Conservation (phyloP, 1,140 invertebrate genomes). For the Drosophila pseudoobscura region DNA sequence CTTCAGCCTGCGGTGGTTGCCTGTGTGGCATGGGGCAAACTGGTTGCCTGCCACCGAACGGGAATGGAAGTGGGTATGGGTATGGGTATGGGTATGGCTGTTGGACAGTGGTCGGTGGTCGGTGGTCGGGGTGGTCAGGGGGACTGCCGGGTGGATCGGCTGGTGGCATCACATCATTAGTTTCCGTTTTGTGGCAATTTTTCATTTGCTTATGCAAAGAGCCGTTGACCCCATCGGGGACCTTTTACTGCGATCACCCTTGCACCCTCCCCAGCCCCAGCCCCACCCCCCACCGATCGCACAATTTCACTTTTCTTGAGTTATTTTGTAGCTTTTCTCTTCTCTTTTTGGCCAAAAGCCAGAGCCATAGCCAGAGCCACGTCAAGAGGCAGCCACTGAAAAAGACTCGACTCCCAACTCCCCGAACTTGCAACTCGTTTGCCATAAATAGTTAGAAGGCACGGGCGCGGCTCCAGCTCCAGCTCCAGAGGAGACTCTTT, state of each 20-base stretch:
- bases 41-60: slow-evolving; percentile 49
- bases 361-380: not conserved
- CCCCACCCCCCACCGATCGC: not conserved
- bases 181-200: slow-evolving; percentile 83
- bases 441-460: slow-evolving; percentile 81
- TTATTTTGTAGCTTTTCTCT: not conserved
- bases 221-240: slow-evolving; percentile 66
- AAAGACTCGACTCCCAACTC: slow-evolving; percentile 24
- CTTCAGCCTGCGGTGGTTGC: slow-evolving; percentile 19
- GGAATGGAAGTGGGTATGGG: slow-evolving; percentile 34
- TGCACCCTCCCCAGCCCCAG: not conserved
- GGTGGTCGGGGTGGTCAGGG: too few relatives aligned
- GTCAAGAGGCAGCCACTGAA: slow-evolving; percentile 28
- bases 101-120: too few relatives aligned
- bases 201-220: slow-evolving; percentile 75
- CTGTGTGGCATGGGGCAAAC: slow-evolving; percentile 54
- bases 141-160: slow-evolving; percentile 2
- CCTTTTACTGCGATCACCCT: slow-evolving; percentile 2
- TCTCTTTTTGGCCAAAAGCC: not conserved
- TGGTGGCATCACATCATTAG: slow-evolving; percentile 80
- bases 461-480: slow-evolving; percentile 70
- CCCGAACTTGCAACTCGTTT: slow-evolving; percentile 64
- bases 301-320: slow-evolving; percentile 64
- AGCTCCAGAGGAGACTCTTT: slow-evolving; percentile 19
- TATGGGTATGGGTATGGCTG: slow-evolving; percentile 1